Conservation (phyloP, 2,113 vertebrate species). For the Pelobates fuscus region DNA sequence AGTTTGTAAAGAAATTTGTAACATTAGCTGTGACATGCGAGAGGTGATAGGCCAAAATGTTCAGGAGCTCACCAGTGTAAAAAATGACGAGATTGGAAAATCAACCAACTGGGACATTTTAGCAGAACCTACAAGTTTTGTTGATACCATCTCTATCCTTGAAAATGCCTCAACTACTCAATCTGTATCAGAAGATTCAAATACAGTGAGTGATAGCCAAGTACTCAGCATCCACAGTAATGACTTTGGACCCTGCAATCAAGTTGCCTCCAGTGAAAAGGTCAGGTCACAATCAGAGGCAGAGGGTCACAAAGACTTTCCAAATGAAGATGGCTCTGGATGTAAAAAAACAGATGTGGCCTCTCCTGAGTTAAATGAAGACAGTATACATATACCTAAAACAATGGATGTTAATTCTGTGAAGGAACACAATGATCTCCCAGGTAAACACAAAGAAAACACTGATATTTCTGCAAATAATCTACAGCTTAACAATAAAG, state of each 20-base stretch:
- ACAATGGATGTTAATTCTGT: not conserved
- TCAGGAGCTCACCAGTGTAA: not conserved
- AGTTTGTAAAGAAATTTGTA: conserved; percentile 10
- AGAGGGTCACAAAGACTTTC: not conserved
- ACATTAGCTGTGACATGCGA: not conserved
- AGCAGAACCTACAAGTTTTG: not conserved
- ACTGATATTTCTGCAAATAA: not conserved
- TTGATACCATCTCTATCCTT: not conserved
- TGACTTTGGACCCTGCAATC: not conserved
- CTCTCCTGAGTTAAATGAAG: not conserved
- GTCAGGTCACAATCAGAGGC: not conserved
- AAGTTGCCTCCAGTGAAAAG: not conserved
- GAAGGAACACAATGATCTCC: not conserved
- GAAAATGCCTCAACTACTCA: not conserved
- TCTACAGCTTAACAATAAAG: not conserved
- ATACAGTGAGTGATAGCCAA: not conserved
- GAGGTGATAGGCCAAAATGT: not conserved
- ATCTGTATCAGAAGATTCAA: not conserved
- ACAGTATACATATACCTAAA: not conserved
- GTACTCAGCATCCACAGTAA: not conserved
- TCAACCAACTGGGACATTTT: not conserved
- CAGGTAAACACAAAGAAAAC: not conserved
- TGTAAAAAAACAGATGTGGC: not conserved
- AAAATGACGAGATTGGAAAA: not conserved
- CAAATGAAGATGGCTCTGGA: not conserved